Conservation (phyloP, 2,113 vertebrate genomes). For the Maccullochella peelii region DNA sequence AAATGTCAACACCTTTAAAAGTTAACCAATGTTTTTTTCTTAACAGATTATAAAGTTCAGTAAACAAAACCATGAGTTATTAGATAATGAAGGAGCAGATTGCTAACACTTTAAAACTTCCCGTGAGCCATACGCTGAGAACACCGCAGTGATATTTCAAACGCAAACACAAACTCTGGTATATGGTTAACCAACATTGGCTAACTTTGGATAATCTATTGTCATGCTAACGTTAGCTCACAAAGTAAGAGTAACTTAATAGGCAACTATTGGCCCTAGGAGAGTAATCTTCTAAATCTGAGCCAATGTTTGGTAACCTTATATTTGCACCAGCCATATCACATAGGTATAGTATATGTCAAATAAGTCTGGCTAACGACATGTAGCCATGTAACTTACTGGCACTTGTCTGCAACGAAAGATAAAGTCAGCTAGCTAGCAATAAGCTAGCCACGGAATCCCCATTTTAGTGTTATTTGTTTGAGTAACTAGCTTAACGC, state of each 20-base stretch:
- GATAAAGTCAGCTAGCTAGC: slow-evolving; percentile 29
- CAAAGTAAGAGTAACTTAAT: background rate
- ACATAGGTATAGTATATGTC: background rate
- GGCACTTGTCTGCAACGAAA: slow-evolving; percentile 24
- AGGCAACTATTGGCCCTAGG: background rate
- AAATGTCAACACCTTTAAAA: background rate
- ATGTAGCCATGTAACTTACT: background rate
- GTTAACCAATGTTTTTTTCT: background rate
- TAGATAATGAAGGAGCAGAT: background rate
- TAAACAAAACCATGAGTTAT: background rate
- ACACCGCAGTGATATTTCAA: background rate
- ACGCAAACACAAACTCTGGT: background rate
- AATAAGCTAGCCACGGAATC: slow-evolving; percentile 23
- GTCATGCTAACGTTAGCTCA: slow-evolving; percentile 42
- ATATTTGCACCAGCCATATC: background rate
- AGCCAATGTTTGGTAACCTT: background rate
- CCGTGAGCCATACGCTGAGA: background rate
- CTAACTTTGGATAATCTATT: slow-evolving; percentile 50
- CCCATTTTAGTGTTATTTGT: background rate
- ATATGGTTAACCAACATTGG: background rate
- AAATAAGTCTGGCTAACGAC: slow-evolving; percentile 11
- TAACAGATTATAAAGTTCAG: background rate
- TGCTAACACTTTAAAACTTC: background rate
- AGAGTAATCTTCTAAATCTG: background rate
- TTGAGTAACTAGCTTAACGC: background rate